Percentiles rank a stretch among this genome's conserved stretches.
Conservation (phyloP, 2,888 invertebrate genomes). For the Drosophila nr. perissopoda region DNA sequence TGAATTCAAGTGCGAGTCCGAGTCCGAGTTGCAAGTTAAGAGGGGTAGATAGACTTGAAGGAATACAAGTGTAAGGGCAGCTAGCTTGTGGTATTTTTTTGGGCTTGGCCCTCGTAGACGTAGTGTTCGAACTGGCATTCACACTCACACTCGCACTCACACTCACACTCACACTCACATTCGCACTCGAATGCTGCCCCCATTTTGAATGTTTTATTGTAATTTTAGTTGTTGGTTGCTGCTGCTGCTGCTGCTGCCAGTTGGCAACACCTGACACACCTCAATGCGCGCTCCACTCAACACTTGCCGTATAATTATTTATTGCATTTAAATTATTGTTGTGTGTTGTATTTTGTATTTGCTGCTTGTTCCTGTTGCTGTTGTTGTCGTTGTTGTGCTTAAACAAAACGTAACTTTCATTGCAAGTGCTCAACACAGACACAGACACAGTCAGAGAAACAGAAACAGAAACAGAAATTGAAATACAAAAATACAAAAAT, state of each 20-base stretch:
- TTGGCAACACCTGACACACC: constrained; percentile 71
- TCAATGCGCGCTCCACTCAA: constrained; percentile 80
- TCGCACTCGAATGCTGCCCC: constrained; percentile 36
- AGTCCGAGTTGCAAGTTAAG: neutral
- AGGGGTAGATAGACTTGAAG: constrained; percentile 37
- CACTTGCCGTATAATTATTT: constrained; percentile 81
- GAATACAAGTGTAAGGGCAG: constrained; percentile 16
- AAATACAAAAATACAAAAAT: constrained; percentile 18
- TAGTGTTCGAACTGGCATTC: neutral
- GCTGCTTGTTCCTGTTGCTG: constrained; percentile 25
- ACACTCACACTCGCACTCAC: constrained; percentile 1
- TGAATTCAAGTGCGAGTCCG: constrained; percentile 10
- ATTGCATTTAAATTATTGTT: constrained; percentile 82
- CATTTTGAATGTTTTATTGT: constrained; percentile 66
- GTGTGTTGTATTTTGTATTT: constrained; percentile 34
- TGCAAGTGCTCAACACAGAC: constrained; percentile 29
- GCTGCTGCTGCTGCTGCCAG: constrained; percentile 49
- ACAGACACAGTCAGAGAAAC: constrained; percentile 11
- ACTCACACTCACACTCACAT: constrained; percentile 3
- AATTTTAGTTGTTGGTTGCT: constrained; percentile 49
- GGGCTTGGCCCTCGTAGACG: constrained; percentile 52
- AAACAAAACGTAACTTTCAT: constrained; percentile 67
- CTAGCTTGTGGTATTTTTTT: constrained; percentile 40
- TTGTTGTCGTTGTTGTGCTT: constrained; percentile 41
- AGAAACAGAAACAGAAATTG: constrained; percentile 27